Evolutionary conservation across 1,140 invertebrate species (phyloP).

Genomic region (Drosophila arizonae): DNA sequence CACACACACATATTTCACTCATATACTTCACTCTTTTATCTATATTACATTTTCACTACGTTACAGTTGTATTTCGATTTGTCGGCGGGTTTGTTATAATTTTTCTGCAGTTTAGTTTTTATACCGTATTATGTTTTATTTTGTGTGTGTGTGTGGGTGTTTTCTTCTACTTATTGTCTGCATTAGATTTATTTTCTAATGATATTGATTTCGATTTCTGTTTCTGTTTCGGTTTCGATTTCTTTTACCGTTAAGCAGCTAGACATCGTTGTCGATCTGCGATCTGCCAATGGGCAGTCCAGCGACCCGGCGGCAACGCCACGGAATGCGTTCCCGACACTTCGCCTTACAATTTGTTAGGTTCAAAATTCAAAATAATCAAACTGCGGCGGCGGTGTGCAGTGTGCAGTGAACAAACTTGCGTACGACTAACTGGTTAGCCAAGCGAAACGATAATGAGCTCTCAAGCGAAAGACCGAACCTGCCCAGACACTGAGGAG

Average conservation of each 20-base stretch:
- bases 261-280: slow-evolving; percentile 41
- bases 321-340: slow-evolving; percentile 51
- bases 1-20: not conserved
- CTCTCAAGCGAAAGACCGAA: slow-evolving; percentile 81
- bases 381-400: slow-evolving; percentile 54
- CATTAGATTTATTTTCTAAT: not conserved
- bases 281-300: slow-evolving; percentile 50
- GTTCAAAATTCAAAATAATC: slow-evolving; percentile 57
- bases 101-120: not conserved
- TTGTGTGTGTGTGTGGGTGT: not conserved
- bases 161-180: slow-evolving; percentile 12
- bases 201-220: slow-evolving; percentile 10
- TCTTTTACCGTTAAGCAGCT: not conserved
- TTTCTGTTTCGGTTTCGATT: slow-evolving; percentile 14
- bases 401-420: slow-evolving; percentile 57
- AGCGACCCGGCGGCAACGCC: slow-evolving; percentile 65
- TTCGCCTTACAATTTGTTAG: slow-evolving; percentile 50
- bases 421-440: slow-evolving; percentile 74
- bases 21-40: not conserved
- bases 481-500: slow-evolving; percentile 50
- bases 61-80: slow-evolving; percentile 22
- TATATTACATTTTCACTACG: slow-evolving; percentile 23
- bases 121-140: not conserved
- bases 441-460: slow-evolving; percentile 82
- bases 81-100: slow-evolving; percentile 35